Evolutionary conservation across 53 echinoderm and acorn worm genomes (phyloP), one percentile per base, ranked within the genome.

Genomic region (Holothuria scabra): DNA sequence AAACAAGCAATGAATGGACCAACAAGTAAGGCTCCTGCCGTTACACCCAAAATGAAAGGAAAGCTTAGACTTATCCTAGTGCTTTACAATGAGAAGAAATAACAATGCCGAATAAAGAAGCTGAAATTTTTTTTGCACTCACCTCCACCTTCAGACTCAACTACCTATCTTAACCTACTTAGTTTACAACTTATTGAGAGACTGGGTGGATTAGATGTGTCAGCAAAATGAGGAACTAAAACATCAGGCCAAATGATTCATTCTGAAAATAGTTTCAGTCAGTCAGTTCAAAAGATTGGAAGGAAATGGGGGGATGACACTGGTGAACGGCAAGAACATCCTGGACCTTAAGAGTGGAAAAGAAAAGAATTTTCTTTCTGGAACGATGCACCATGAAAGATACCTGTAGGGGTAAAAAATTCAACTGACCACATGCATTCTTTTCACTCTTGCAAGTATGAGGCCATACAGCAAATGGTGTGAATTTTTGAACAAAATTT

Each of bases 211-310:
- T 52, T 52, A 52, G 52, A 52, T 52, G 52, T 52, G 52, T 52
- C 52, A 52, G 52, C 52, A 52, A 52, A 52, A 14, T 52, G 52
- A 52, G 52, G 52, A 52, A 52, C 52, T 52, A 16, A 16, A 18
- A 52, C 52, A 52, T 16, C 52, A 52, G 52, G 52, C 52, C 52
- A 52, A 18, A 18, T 0, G 18, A 52, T 52, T 18, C 14, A 52
- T 56, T 78, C 78, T 78, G 78, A 78, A 59, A 56, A 58, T 29
- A 59, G 78, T 56, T 78, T 78, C 78, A 57, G 57, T 56, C 58
- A 52, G 52, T 52, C 52, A 52, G 52, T 41, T 41, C 24, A 35
- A 67, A n/a, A 28, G 28, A 76, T 7, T 10, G 25, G 21, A 78
- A 29, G 52, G 78, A 78, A 78, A 56, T 57, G 57, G 57, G 76